Evolutionary conservation across 2,797 vertebrate genomes (phyloP).

Genomic region (Mastacembelus armatus): DNA sequence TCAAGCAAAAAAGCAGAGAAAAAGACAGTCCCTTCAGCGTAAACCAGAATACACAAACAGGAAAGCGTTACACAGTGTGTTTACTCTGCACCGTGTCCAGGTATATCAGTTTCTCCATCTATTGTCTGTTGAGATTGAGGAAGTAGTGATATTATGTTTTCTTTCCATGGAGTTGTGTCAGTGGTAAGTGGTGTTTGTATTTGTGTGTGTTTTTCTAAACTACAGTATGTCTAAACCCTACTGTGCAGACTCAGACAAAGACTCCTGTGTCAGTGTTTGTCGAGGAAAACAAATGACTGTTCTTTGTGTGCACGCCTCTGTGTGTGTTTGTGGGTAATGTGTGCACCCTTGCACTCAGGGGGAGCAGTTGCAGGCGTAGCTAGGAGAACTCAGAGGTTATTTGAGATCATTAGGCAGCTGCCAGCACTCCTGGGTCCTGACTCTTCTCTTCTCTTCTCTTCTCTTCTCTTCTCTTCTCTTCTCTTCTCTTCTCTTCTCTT

Average conservation of each 20-base stretch:
- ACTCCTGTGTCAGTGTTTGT: constrained; percentile 78
- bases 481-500: constrained; percentile 29
- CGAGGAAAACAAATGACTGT: constrained; percentile 78
- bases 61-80: constrained; percentile 5
- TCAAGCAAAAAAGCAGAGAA: constrained; percentile 4
- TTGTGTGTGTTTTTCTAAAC: constrained; percentile 55
- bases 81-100: constrained; percentile 26
- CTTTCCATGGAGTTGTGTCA: constrained; percentile 39
- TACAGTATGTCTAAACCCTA: constrained; percentile 61
- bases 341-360: constrained; percentile 72
- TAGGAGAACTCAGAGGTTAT: constrained; percentile 81
- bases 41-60: not conserved
- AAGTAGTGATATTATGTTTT: constrained; percentile 40
- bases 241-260: constrained; percentile 77
- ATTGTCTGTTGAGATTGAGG: constrained; percentile 47
- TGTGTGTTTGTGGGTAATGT: constrained; percentile 62
- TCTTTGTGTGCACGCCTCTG: constrained; percentile 46
- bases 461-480: constrained; percentile 30
- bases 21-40: constrained; percentile 9
- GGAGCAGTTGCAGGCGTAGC: constrained; percentile 78
- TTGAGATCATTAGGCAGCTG: constrained; percentile 86
- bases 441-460: constrained; percentile 49
- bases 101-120: constrained; percentile 46
- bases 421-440: constrained; percentile 69
- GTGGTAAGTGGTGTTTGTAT: constrained; percentile 49